Conservation (phyloP, 1,140 invertebrate species). For the Hycleus cichorii region DNA sequence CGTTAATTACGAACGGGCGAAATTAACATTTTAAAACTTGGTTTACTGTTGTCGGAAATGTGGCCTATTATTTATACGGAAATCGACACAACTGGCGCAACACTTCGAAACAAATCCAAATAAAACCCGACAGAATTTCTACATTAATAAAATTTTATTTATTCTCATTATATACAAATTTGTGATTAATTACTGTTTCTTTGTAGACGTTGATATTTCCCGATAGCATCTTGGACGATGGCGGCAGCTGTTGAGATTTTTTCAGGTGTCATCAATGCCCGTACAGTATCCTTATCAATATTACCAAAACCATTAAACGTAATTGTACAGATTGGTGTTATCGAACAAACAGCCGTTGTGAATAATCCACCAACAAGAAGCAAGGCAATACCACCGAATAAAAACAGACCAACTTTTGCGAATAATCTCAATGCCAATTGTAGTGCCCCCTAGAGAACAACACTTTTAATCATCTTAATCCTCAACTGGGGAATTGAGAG, state of each 20-base stretch:
- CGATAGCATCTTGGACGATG: constrained; percentile 55
- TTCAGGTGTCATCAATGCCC: constrained; percentile 45
- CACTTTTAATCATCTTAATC: neutral
- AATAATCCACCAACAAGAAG: constrained; percentile 40
- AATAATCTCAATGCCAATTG: constrained; percentile 34
- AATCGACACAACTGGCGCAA: too few relatives aligned
- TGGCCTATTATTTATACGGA: too few relatives aligned
- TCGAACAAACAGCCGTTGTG: constrained; percentile 52
- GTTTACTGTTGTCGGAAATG: too few relatives aligned
- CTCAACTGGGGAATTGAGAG: too few relatives aligned
- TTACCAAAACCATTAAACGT: constrained; percentile 43
- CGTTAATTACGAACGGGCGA: too few relatives aligned
- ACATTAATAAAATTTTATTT: neutral
- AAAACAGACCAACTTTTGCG: constrained; percentile 46
- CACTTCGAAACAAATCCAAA: neutral
- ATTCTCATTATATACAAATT: neutral
- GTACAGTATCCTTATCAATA: constrained; percentile 36
- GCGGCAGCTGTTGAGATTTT: constrained; percentile 52
- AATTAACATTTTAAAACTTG: too few relatives aligned
- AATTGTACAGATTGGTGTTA: constrained; percentile 58
- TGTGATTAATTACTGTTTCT: constrained; percentile 10
- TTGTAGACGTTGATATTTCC: constrained; percentile 55
- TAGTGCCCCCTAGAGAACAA: neutral
- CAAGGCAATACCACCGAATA: constrained; percentile 46
- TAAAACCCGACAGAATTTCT: neutral